Base-by-base conservation (phyloP, 2,888 invertebrate species). In the Brachylomia viminalis region DNA sequence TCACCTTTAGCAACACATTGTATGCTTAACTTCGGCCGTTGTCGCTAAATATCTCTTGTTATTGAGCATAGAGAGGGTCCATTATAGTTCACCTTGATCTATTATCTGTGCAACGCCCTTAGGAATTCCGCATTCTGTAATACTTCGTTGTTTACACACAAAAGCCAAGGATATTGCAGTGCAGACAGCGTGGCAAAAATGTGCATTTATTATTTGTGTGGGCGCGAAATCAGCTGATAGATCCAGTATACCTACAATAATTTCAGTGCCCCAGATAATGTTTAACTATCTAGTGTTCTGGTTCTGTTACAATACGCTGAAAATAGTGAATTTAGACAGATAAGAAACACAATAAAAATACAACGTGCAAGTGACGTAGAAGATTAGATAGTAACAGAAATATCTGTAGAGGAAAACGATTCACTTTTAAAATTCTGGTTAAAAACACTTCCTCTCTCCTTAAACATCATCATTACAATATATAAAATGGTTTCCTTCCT, bases 301-400 rank as follows among this genome's bases (percentile, higher is more conserved):
- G 45, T 61, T 49, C 23, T 47, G 30, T 13, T n/a, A n/a, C n/a
- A 45, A 64, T 64, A 45, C 7, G 20, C 23, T 77, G 23, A 45
- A 77, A 47, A 10, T 47, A 30, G 38, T 77, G 65, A 49, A 52
- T 78, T 68, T 20, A 54, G 13, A 27, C 27, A 23, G 83, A 72
- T 69, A 78, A 69, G 30, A 27, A 13, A 13, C 10, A 47, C 65
- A 49, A 65, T 61, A 83, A 59, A 71, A 69, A 68, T 49, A 72
- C 54, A 45, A 61, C 56, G 47, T 56, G 17, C 13, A 20, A 58
- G 54, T 83, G 84, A 70, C 80, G 80, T 15, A 38, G 42, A 38
- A 56, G 84, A 79, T 81, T 58, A 81, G 65, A 83, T 72, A 58
- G n/a, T 8, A n/a, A n/a, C n/a, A n/a, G n/a, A n/a, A n/a, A n/a